phyloP scores from a whole-genome alignment of 1,140 invertebrate species.

The Dryas iulia region DNA sequence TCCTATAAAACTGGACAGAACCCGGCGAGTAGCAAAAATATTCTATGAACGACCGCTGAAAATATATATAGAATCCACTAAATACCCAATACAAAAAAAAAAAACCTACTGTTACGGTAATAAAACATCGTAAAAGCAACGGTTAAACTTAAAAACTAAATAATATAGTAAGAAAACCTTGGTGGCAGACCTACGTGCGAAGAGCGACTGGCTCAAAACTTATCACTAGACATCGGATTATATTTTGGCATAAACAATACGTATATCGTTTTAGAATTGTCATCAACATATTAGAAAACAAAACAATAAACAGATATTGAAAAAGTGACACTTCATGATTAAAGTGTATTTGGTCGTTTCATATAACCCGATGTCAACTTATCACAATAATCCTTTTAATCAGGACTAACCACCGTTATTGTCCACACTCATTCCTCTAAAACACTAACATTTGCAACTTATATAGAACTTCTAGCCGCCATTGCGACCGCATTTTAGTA shows the following conservation, averaged over 20 bases:
- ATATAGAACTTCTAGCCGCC: conserved; percentile 54
- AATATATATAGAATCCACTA: conserved; percentile 69
- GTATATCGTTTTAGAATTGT: not conserved
- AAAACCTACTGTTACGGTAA: conserved; percentile 50
- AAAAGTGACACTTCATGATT: not conserved
- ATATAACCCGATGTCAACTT: conserved; percentile 30
- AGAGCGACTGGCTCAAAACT: conserved; percentile 46
- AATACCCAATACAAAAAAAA: conserved; percentile 64
- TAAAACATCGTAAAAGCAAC: conserved; percentile 64
- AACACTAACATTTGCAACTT: conserved; percentile 69
- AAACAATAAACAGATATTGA: not conserved
- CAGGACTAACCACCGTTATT: conserved; percentile 67
- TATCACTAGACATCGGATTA: conserved; percentile 46
- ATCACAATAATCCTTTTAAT: conserved; percentile 55
- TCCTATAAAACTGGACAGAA: conserved; percentile 70
- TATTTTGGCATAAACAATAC: conserved; percentile 1
- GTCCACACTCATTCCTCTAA: conserved; percentile 65
- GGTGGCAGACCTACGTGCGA: conserved; percentile 50
- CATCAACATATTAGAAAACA: not conserved
- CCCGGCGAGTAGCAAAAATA: conserved; percentile 75
- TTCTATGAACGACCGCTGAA: conserved; percentile 62
- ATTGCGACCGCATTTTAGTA: conserved; percentile 52
- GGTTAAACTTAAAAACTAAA: conserved; percentile 70
- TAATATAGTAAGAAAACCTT: conserved; percentile 53
- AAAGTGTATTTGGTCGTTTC: not conserved